Evolutionary conservation across 92 coral and sea anemone species (phyloP), one percentile per base, ranked within the genome.

Genomic region (Muricea muricata): DNA sequence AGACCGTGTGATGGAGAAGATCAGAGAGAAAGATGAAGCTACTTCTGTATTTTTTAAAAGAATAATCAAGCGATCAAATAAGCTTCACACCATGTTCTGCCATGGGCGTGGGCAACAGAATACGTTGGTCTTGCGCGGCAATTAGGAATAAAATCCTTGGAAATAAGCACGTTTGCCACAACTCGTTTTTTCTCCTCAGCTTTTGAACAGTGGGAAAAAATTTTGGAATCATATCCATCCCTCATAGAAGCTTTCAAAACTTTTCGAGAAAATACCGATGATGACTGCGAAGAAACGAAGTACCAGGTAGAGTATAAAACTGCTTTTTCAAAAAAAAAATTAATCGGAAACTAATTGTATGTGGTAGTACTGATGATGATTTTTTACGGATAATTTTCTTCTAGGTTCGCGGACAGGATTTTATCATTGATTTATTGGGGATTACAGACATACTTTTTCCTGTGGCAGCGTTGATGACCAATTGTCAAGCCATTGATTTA

Each of bases 371-470:
- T n/a, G n/a, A n/a, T n/a, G n/a, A n/a, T n/a, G n/a, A n/a, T n/a
- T n/a, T n/a, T n/a, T n/a, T n/a, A n/a, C n/a, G n/a, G n/a, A n/a
- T n/a, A n/a, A n/a, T n/a, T n/a, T n/a, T n/a, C n/a, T n/a, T n/a
- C n/a, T n/a, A 57, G 65, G 11, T 24, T 24, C 21, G 65, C 21
- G 61, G n/a, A n/a, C n/a, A n/a, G n/a, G 80, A 74, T 35, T 40
- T 74, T 33, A 46, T 52, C 40, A 74, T 74, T 1, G 28, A 41
- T 74, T 57, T 74, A 37, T 35, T 28, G 28, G 66, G 80, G 31
- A 74, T 74, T 57, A 74, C 32, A 31, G 80, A 74, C 80, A 74
- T 74, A 28, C 58, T 40, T 57, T 74, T 57, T 74, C 55, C 55
- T 18, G 61, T 0, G 61, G 61, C 35, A 37, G 57, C 30, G 13